Evolutionary conservation across 2,113 vertebrate species (phyloP), one percentile per base, ranked within the genome.

Genomic region (Epinephelus lanceolatus): DNA sequence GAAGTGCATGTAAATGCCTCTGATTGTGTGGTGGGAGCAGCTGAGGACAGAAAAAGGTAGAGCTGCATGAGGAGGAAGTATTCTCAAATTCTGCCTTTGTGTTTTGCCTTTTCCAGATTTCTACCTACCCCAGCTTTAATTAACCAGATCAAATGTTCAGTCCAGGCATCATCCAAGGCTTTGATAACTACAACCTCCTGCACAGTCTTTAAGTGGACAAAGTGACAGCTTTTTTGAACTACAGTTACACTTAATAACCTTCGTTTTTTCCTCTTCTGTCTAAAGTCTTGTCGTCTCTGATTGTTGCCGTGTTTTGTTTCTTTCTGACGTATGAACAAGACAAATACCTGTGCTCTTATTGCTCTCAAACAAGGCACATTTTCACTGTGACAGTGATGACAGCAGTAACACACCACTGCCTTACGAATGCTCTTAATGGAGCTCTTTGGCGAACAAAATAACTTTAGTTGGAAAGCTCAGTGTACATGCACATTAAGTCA

Each of bases 371-470:
- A 51, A 49, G 45, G 40, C 13, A 60, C 45, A 5, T 21, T 80
- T 85, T 57, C 19, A 57, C 8, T 73, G 18, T n/a, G 25, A 63
- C 47, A 52, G 37, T 3, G 21, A 37, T 61, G 71, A 68, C 62
- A 75, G 25, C 66, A 33, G 19, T 33, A 61, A 75, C 49, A 33
- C 52, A 59, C 42, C 9, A 9, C 25, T 45, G 15, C 52, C 37
- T 25, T 76, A 37, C 66, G 89, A 73, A 72, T 70, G 59, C 9
- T 75, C 30, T 75, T 79, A 82, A 80, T 72, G 60, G 66, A 78
- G 71, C 14, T 33, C 25, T 67, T 80, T 57, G 30, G 8, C 59
- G 71, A 63, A 33, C 21, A 72, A 72, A 86, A 65, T 45, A 49
- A 62, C 23, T 78, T 77, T 70, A 21, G 59, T 60, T 47, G 27